Percentiles rank a stretch among this genome's conserved stretches.
These are phyloP conservation scores for Crepidodera aurea DNA, from an alignment of 2,888 invertebrate genomes.

Conservation along the genomic window DNA sequence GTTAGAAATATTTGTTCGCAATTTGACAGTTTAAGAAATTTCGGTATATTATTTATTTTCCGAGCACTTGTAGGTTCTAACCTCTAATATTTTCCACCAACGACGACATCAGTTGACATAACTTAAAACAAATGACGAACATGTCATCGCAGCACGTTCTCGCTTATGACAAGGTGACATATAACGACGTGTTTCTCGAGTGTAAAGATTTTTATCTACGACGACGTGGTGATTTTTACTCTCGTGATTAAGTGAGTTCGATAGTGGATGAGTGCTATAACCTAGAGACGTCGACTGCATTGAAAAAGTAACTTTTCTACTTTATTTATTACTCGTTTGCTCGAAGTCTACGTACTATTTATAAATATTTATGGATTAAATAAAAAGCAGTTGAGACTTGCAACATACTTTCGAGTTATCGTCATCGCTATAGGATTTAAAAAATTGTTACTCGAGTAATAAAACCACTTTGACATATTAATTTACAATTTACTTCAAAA, in stretches of 20 bases:
- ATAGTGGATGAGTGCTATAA: slow-evolving; percentile 27
- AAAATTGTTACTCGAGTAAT: too few relatives aligned
- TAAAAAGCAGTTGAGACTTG: too few relatives aligned
- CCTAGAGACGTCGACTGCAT: slow-evolving; percentile 30
- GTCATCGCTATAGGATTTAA: too few relatives aligned
- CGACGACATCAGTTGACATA: slow-evolving; percentile 8
- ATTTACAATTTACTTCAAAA: too few relatives aligned
- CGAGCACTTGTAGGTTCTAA: too few relatives aligned
- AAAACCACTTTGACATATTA: too few relatives aligned
- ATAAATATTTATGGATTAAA: too few relatives aligned
- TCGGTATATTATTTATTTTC: too few relatives aligned
- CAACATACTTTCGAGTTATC: background rate
- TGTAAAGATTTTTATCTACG: slow-evolving; percentile 29
- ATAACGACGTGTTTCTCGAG: slow-evolving; percentile 14
- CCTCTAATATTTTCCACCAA: slow-evolving; percentile 15
- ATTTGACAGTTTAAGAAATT: too few relatives aligned
- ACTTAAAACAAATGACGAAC: slow-evolving; percentile 16
- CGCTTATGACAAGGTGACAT: slow-evolving; percentile 15
- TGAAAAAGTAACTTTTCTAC: slow-evolving; percentile 22
- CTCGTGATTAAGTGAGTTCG: slow-evolving; percentile 28
- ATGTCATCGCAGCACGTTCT: slow-evolving; percentile 22
- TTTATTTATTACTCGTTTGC: background rate
- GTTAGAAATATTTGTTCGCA: too few relatives aligned
- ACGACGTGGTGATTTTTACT: slow-evolving; percentile 9
- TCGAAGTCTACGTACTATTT: background rate